phyloP scores from a whole-genome alignment of 1,140 invertebrate genomes.

The Trachymyrmex septentrionalis region DNA sequence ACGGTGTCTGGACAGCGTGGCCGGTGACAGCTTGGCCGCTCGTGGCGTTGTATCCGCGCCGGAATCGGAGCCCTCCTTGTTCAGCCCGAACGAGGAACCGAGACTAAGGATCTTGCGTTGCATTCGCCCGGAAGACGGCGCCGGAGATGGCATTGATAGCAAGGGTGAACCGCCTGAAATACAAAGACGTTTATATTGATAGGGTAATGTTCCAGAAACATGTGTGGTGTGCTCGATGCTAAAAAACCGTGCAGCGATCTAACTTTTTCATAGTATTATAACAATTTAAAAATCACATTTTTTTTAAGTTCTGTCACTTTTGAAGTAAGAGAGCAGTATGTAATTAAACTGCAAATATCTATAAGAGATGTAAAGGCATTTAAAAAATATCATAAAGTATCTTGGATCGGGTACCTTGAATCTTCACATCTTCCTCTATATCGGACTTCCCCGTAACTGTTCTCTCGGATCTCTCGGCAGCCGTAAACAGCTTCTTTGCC shows the following conservation, averaged over 20 bases:
- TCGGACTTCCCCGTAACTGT: conserved; percentile 87
- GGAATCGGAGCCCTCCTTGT: conserved; percentile 92
- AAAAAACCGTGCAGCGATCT: too few species aligned
- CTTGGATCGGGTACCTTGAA: conserved; percentile 81
- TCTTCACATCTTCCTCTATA: conserved; percentile 85
- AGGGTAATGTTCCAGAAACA: too few species aligned
- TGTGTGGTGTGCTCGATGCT: too few species aligned
- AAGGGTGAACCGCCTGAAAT: conserved; percentile 79
- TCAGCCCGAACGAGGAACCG: conserved; percentile 87
- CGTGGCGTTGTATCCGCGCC: conserved; percentile 93
- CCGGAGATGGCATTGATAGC: conserved; percentile 86
- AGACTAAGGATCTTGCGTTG: conserved; percentile 88
- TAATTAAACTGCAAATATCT: not conserved
- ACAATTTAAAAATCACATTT: too few species aligned
- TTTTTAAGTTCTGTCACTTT: too few species aligned
- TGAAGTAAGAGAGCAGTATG: too few species aligned
- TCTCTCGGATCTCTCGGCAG: conserved; percentile 82
- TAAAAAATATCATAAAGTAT: conserved; percentile 11
- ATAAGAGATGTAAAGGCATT: not conserved
- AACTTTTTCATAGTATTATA: too few species aligned
- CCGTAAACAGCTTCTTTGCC: conserved; percentile 87
- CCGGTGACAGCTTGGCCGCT: conserved; percentile 92
- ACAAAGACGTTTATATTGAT: not conserved
- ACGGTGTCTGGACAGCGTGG: conserved; percentile 89
- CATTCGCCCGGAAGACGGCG: conserved; percentile 86